Percentiles rank a stretch among this genome's conserved stretches.
Conservation (phyloP, 2,888 invertebrate species). For the Lydus trimaculatus region DNA sequence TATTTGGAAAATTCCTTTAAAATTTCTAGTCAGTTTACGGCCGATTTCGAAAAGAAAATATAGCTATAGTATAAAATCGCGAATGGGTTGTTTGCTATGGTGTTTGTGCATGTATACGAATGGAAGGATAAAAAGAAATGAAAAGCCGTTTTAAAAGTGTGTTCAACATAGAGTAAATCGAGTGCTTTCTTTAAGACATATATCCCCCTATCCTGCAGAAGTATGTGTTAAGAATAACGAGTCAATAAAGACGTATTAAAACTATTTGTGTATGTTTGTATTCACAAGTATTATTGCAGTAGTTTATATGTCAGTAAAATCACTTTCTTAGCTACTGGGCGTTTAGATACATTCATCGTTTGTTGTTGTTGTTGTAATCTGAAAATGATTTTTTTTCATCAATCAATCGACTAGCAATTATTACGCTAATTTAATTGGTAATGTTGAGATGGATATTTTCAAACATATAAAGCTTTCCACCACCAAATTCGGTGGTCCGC, state of each 20-base stretch:
- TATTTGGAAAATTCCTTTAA: slow-evolving; percentile 30
- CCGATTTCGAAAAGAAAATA: slow-evolving; percentile 35
- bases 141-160: slow-evolving; percentile 35
- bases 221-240: slow-evolving; percentile 31
- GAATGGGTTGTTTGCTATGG: slow-evolving; percentile 17
- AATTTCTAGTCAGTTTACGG: slow-evolving; percentile 26
- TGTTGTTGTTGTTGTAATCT: not conserved
- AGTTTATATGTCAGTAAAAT: slow-evolving; percentile 46
- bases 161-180: slow-evolving; percentile 38
- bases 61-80: slow-evolving; percentile 34
- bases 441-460: too few species aligned
- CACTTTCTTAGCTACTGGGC: slow-evolving; percentile 29
- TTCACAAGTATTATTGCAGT: slow-evolving; percentile 43
- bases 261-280: slow-evolving; percentile 46
- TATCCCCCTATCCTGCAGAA: slow-evolving; percentile 24
- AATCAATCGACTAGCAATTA: not conserved
- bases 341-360: not conserved
- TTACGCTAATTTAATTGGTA: too few species aligned
- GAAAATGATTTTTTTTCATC: not conserved
- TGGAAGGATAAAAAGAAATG: slow-evolving; percentile 34
- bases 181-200: slow-evolving; percentile 39
- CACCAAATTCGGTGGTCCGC: too few species aligned
- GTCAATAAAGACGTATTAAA: slow-evolving; percentile 51
- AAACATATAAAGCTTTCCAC: too few species aligned
- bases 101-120: not conserved